These are phyloP conservation scores for Coracopsis vasa DNA, from an alignment of 2,113 vertebrate genomes.

Conservation along the genomic window DNA sequence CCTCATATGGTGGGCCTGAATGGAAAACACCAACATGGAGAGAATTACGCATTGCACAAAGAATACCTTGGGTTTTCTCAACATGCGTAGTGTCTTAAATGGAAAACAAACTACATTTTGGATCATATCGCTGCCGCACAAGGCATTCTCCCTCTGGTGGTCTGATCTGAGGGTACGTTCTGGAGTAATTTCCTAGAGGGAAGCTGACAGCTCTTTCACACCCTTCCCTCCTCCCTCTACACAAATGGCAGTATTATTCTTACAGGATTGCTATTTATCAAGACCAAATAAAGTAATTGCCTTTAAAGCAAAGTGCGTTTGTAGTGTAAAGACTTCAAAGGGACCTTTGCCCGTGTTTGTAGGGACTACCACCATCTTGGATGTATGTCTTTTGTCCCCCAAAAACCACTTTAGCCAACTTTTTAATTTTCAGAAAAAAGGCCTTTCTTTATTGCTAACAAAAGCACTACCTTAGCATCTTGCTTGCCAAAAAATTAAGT, in stretches of 20 bases:
- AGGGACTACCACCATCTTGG: background rate
- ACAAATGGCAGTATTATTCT: background rate
- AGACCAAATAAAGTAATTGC: background rate
- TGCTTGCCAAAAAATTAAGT: background rate
- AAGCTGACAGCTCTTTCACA: background rate
- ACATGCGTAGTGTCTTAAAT: background rate
- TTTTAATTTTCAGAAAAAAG: background rate
- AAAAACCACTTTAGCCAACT: background rate
- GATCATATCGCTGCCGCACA: background rate
- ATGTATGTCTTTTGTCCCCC: fast-evolving
- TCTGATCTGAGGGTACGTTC: constrained; percentile 35
- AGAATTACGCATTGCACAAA: background rate
- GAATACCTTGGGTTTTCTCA: background rate
- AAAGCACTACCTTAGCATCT: background rate
- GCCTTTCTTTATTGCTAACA: background rate
- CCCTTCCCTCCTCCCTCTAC: background rate
- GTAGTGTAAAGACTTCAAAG: background rate
- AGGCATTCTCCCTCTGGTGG: constrained; percentile 49
- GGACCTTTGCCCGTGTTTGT: background rate
- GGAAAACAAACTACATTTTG: background rate
- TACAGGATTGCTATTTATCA: background rate
- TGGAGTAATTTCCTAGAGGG: background rate
- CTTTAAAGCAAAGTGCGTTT: background rate
- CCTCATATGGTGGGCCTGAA: constrained; percentile 11
- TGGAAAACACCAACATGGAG: constrained; percentile 13